Evolutionary conservation across 2,888 invertebrate genomes (phyloP).

Genomic region (Luperina testacea): DNA sequence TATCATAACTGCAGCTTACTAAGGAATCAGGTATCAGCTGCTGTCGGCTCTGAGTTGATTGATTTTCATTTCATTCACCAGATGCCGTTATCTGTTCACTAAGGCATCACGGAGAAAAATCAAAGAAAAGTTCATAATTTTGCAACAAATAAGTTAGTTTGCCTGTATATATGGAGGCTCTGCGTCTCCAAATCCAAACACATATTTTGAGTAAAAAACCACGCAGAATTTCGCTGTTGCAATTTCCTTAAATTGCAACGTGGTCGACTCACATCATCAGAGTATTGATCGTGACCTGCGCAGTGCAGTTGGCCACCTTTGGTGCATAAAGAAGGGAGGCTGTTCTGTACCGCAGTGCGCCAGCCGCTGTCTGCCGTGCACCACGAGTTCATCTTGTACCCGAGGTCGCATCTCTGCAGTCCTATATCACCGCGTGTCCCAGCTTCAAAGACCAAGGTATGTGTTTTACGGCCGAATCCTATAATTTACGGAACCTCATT

Average conservation of each 20-base stretch:
- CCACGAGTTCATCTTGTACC: neutral
- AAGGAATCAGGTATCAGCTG: no score
- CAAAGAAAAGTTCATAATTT: neutral
- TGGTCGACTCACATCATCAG: no score
- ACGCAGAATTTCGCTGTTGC: neutral
- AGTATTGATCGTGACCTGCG: slow-evolving; percentile 2
- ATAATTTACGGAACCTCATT: no score
- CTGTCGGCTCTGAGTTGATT: neutral
- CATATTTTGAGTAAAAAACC: neutral
- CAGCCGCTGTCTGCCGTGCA: neutral
- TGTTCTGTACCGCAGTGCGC: slow-evolving; percentile 1
- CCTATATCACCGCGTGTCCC: neutral
- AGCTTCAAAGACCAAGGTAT: neutral
- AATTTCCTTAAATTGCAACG: neutral
- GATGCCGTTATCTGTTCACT: neutral
- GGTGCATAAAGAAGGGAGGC: neutral
- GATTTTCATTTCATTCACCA: neutral
- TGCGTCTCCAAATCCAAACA: no score
- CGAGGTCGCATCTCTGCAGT: neutral
- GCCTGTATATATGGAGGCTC: no score
- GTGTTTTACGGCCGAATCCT: neutral
- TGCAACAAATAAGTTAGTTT: neutral
- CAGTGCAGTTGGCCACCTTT: neutral
- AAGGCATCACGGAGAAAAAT: neutral
- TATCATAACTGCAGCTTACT: no score